A percentile compares a stretch with the other conserved stretches of the same genome.
Conservation (phyloP, 2,797 vertebrate genomes). For the Acipenser oxyrinchus region DNA sequence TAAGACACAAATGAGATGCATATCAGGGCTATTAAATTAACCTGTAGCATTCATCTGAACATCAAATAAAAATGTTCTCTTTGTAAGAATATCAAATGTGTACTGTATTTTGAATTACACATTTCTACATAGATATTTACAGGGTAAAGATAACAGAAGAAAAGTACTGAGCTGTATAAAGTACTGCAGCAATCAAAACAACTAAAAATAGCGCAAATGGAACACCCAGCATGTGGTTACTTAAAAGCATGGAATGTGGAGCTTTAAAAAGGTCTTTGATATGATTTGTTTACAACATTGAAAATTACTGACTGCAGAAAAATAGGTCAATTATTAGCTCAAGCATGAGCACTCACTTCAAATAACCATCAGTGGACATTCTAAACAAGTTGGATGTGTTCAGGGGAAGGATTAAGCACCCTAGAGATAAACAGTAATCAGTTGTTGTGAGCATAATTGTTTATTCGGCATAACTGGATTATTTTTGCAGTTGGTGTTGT, state of each 20-base stretch:
- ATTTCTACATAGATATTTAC: not conserved
- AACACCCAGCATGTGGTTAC: slow-evolving; percentile 33
- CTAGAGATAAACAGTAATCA: slow-evolving; percentile 25
- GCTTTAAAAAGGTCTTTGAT: slow-evolving; percentile 20
- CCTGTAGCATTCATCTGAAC: too few relatives aligned
- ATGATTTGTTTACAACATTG: slow-evolving; percentile 35
- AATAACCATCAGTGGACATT: slow-evolving; percentile 25
- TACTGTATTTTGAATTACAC: not conserved
- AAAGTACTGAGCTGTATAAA: not conserved
- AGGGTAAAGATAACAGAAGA: not conserved
- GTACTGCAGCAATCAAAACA: slow-evolving; percentile 20
- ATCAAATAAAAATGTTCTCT: too few relatives aligned
- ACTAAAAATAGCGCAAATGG: slow-evolving; percentile 19
- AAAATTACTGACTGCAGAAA: slow-evolving; percentile 31
- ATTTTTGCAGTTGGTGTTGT: slow-evolving; percentile 24
- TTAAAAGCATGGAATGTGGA: slow-evolving; percentile 25
- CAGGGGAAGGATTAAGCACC: slow-evolving; percentile 23
- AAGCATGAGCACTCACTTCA: slow-evolving; percentile 26
- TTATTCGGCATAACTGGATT: slow-evolving; percentile 37
- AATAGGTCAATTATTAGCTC: slow-evolving; percentile 47
- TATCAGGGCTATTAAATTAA: too few relatives aligned
- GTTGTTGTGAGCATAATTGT: slow-evolving; percentile 35
- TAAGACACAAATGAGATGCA: too few relatives aligned
- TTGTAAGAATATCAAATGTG: too few relatives aligned
- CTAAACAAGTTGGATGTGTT: slow-evolving; percentile 26